phyloP scores from a whole-genome alignment of 1,140 invertebrate genomes.

The Meloidogyne chitwoodi region DNA sequence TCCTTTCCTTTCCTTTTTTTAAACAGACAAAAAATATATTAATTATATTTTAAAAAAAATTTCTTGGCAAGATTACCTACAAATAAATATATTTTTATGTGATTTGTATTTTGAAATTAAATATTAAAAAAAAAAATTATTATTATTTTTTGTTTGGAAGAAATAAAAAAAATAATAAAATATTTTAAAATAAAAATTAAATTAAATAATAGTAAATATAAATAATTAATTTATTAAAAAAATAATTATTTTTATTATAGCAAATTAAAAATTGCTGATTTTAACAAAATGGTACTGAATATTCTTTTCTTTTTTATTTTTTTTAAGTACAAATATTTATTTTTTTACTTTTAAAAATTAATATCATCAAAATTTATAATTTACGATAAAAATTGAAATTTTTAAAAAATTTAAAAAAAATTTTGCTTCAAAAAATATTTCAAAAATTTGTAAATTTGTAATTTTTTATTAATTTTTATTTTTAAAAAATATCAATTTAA shows the following conservation, averaged over 20 bases:
- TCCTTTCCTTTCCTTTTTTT: neutral
- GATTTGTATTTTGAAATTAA: neutral
- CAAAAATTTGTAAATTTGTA: too few relatives aligned
- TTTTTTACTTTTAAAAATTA: neutral
- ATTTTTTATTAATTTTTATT: too few relatives aligned
- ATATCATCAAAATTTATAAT: neutral
- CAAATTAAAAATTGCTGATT: neutral
- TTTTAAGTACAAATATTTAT: neutral
- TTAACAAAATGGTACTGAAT: neutral
- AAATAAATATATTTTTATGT: neutral
- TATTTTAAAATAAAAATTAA: neutral
- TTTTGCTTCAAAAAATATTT: too few relatives aligned
- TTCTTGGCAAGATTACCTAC: constrained; percentile 10
- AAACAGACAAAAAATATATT: neutral
- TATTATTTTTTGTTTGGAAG: neutral
- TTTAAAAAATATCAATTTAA: too few relatives aligned
- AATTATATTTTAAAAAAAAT: neutral
- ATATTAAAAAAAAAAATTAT: neutral
- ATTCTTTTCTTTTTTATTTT: too few relatives aligned
- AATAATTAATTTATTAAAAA: neutral
- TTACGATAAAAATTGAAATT: too few relatives aligned
- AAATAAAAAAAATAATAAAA: too few relatives aligned
- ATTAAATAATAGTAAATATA: neutral
- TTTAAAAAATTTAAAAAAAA: too few relatives aligned
- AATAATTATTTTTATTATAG: neutral